phyloP scores from a whole-genome alignment of 2,113 vertebrate genomes.

The Cepphus grylle region DNA sequence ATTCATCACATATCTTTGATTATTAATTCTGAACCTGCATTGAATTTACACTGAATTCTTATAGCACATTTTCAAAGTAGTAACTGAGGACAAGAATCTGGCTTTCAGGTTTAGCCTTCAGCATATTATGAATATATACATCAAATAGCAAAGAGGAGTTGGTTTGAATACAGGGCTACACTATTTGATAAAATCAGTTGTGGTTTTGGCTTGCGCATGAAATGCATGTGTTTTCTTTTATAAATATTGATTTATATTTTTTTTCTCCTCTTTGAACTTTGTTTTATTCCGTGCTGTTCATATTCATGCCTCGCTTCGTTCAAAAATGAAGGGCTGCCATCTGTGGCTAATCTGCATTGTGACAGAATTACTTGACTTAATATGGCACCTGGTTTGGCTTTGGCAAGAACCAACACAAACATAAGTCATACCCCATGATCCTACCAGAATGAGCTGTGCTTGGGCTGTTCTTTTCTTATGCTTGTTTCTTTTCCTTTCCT shows the following conservation, averaged over 20 bases:
- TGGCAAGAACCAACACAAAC: background rate
- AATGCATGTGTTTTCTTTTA: conserved; percentile 56
- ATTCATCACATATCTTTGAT: background rate
- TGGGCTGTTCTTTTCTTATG: background rate
- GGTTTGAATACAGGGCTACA: background rate
- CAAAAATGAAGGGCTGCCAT: conserved; percentile 21
- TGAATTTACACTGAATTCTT: background rate
- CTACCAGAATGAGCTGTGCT: background rate
- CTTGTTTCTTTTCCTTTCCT: background rate
- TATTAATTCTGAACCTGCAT: background rate
- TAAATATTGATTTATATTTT: background rate
- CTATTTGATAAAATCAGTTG: conserved; percentile 12
- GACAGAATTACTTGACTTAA: conserved; percentile 28
- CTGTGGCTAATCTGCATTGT: background rate
- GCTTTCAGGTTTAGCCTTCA: background rate
- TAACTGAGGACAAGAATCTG: background rate
- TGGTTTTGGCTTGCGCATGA: conserved; percentile 28
- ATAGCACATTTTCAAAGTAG: background rate
- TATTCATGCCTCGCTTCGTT: background rate
- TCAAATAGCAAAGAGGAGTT: background rate
- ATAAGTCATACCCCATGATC: background rate
- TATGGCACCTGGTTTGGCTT: conserved; percentile 51
- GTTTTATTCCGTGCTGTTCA: background rate
- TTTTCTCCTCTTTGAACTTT: conserved; percentile 24
- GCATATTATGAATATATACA: background rate